Conservation (phyloP, 2,888 invertebrate genomes). For the Caenorhabditis auriculariae region DNA sequence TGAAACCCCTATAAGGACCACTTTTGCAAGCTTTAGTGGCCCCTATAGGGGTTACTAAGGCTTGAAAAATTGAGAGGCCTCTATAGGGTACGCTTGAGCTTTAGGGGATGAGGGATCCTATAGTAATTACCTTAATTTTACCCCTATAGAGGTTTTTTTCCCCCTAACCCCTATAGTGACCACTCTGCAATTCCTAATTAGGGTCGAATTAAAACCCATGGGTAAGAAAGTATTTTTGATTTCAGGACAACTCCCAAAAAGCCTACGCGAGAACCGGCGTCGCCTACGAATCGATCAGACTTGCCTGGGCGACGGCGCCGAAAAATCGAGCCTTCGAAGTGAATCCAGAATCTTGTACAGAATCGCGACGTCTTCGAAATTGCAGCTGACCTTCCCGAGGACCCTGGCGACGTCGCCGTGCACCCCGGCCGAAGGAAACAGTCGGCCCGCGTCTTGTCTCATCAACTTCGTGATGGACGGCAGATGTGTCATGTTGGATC, state of each 20-base stretch:
- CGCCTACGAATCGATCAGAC: constrained; percentile 78
- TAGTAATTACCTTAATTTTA: too few species aligned
- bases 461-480: constrained; percentile 96
- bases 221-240: too few species aligned
- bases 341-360: constrained; percentile 9
- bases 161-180: too few species aligned
- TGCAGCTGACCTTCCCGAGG: background rate
- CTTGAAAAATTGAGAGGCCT: too few species aligned
- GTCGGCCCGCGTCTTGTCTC: constrained; percentile 91
- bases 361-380: background rate
- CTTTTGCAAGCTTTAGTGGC: too few species aligned
- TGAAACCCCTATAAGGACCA: too few species aligned
- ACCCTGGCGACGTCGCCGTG: constrained; percentile 68
- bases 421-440: constrained; percentile 87
- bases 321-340: constrained; percentile 38
- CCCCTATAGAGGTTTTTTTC: too few species aligned
- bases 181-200: too few species aligned
- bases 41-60: too few species aligned
- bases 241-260: constrained; percentile 5
- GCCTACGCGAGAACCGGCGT: constrained; percentile 66
- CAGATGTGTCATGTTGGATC: constrained; percentile 58
- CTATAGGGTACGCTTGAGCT: too few species aligned
- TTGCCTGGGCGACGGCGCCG: constrained; percentile 89
- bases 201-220: too few species aligned
- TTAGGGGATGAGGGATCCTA: too few species aligned